These are phyloP conservation scores for Scrobipalpa atriplicella DNA, from an alignment of 2,888 invertebrate genomes.

Conservation along the genomic window DNA sequence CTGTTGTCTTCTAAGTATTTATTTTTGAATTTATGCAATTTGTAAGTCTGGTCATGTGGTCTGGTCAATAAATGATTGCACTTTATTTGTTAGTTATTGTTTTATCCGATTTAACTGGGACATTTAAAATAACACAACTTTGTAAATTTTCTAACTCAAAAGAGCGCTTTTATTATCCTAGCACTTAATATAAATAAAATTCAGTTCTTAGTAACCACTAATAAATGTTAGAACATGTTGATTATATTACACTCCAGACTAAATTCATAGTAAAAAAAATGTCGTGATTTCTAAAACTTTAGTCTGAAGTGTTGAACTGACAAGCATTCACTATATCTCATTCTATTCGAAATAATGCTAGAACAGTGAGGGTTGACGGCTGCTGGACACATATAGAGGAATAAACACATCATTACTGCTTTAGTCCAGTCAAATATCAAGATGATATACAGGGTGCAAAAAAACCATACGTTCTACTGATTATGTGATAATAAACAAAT, in stretches of 20 bases:
- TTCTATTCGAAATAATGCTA: conserved; percentile 57
- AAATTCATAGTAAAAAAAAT: conserved; percentile 31
- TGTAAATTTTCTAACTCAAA: conserved; percentile 78
- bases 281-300: conserved; percentile 26
- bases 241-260: conserved; percentile 45
- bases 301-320: conserved; percentile 41
- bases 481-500: too few species aligned
- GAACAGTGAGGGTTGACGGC: conserved; percentile 15
- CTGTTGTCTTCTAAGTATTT: too few species aligned
- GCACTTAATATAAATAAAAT: conserved; percentile 80
- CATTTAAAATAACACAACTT: conserved; percentile 63
- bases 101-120: not conserved
- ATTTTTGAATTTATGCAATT: too few species aligned
- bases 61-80: not conserved
- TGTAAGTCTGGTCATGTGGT: too few species aligned
- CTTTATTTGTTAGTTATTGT: not conserved
- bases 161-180: conserved; percentile 80
- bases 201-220: conserved; percentile 78
- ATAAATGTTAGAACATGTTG: conserved; percentile 59
- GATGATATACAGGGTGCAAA: not conserved
- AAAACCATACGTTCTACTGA: not conserved
- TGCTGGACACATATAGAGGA: not conserved
- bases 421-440: not conserved
- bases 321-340: conserved; percentile 35
- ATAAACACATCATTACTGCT: not conserved